These are phyloP conservation scores for Callospermophilus lateralis DNA, from an alignment of 2,113 vertebrate species.

Conservation along the genomic window DNA sequence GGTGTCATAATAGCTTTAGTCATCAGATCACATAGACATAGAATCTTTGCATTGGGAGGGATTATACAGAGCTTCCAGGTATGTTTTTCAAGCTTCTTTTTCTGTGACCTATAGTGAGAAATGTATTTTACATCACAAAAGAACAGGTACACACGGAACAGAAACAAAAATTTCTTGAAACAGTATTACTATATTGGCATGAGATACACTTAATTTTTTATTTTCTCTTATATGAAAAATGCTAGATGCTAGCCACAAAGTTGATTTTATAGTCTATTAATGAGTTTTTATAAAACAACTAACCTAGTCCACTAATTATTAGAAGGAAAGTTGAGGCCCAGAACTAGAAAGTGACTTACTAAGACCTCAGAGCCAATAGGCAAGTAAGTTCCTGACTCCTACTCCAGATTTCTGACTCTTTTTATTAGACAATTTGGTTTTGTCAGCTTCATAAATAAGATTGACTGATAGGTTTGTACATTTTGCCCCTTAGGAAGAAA, in stretches of 20 bases:
- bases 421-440: conserved; percentile 19
- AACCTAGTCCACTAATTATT: conserved; percentile 13
- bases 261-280: conserved; percentile 27
- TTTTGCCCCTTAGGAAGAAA: conserved; percentile 40
- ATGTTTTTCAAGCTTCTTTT: conserved; percentile 55
- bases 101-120: conserved; percentile 23
- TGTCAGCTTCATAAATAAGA: conserved; percentile 49
- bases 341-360: conserved; percentile 17
- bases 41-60: conserved; percentile 8
- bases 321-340: background rate
- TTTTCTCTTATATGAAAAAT: background rate
- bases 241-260: background rate
- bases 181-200: background rate
- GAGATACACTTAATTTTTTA: background rate
- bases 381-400: background rate
- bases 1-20: background rate
- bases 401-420: background rate
- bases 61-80: background rate
- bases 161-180: conserved; percentile 42
- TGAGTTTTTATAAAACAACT: conserved; percentile 31
- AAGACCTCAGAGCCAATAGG: background rate
- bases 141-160: background rate
- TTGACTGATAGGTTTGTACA: conserved; percentile 49
- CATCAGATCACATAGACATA: background rate
- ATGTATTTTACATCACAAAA: conserved; percentile 32